These are phyloP conservation scores for Ptychoptera albimana DNA, from an alignment of 2,888 invertebrate genomes.

Conservation along the genomic window DNA sequence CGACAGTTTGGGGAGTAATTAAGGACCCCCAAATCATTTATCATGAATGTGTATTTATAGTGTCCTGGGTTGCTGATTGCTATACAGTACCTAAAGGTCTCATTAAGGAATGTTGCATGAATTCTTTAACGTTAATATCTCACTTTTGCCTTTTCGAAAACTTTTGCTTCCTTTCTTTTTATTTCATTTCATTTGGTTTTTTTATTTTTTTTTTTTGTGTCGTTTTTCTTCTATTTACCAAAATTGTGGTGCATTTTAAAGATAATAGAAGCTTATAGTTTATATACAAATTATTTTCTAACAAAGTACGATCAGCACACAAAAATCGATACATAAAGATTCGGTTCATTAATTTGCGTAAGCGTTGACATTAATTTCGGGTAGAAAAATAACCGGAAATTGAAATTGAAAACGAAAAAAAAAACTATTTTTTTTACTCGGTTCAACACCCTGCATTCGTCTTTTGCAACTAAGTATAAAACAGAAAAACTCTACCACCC, in stretches of 20 bases:
- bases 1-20: constrained; percentile 27
- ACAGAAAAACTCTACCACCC: too few relatives aligned
- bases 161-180: background rate
- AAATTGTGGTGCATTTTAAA: background rate
- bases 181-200: background rate
- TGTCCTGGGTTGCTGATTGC: constrained; percentile 20
- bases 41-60: constrained; percentile 15
- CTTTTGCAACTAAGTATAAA: too few relatives aligned
- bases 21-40: constrained; percentile 25
- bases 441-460: too few relatives aligned
- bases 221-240: background rate
- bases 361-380: too few relatives aligned
- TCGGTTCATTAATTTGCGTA: too few relatives aligned
- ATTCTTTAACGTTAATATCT: constrained; percentile 3
- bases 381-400: too few relatives aligned
- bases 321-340: too few relatives aligned
- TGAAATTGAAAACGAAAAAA: too few relatives aligned
- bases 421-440: too few relatives aligned
- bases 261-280: too few relatives aligned
- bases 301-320: too few relatives aligned
- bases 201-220: background rate
- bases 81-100: constrained; percentile 23
- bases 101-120: constrained; percentile 12
- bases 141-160: background rate
- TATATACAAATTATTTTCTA: too few relatives aligned